Evolutionary conservation across 2,888 invertebrate genomes (phyloP).

Genomic region (Drosophila borealis): DNA sequence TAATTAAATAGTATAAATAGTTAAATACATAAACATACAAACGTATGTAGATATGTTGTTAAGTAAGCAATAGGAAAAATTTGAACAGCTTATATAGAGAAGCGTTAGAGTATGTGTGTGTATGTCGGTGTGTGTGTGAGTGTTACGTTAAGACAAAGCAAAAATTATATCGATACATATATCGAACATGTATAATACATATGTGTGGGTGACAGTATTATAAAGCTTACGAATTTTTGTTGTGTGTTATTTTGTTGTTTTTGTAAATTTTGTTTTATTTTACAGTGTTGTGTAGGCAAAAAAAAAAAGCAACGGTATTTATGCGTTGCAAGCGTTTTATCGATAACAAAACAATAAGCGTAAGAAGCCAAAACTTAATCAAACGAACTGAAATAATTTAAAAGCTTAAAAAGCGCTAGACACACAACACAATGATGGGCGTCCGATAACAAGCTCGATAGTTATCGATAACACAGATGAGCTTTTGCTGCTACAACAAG

Average conservation of each 20-base stretch:
- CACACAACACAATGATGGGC: slow-evolving; percentile 34
- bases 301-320: slow-evolving; percentile 39
- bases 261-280: slow-evolving; percentile 3
- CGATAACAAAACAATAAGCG: slow-evolving; percentile 40
- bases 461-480: slow-evolving; percentile 24
- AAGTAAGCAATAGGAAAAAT: slow-evolving; percentile 10
- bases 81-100: slow-evolving; percentile 6
- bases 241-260: background rate
- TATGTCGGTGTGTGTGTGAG: background rate
- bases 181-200: slow-evolving; percentile 21
- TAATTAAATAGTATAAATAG: slow-evolving; percentile 26
- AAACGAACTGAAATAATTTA: slow-evolving; percentile 13
- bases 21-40: slow-evolving; percentile 17
- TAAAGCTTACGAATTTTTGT: slow-evolving; percentile 20
- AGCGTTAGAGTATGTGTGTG: slow-evolving; percentile 1
- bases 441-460: slow-evolving; percentile 12
- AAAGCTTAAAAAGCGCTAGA: slow-evolving; percentile 20
- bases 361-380: slow-evolving; percentile 34
- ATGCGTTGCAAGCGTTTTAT: slow-evolving; percentile 35
- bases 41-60: slow-evolving; percentile 2
- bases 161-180: slow-evolving; percentile 29
- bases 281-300: slow-evolving; percentile 40
- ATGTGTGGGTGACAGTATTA: slow-evolving; percentile 6
- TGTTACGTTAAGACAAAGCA: slow-evolving; percentile 12
- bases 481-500: slow-evolving; percentile 12